Base-by-base conservation (phyloP, 2,797 vertebrate genomes). In the Taenioides sp. region DNA sequence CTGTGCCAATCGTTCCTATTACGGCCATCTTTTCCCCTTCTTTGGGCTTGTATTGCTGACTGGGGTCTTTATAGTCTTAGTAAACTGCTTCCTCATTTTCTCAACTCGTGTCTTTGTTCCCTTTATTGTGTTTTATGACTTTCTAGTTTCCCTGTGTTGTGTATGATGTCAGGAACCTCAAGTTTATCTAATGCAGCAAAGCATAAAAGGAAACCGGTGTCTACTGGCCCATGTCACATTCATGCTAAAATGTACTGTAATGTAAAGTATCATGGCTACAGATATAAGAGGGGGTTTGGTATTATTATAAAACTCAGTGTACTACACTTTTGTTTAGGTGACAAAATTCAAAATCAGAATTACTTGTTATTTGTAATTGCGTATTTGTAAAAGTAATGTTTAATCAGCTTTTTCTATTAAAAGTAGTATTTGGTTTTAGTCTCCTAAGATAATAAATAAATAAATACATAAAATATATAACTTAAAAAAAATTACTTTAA, bases 121-220 rank as follows among this genome's bases (percentile, higher is more conserved):
- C 65, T 62, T 31, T 22, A 2, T 52, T 20, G 27, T 18, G 31
- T n/a, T 55, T 4, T 20, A 16, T 70, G n/a, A 7, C 12, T 58
- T 20, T 50, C 60, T 49, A 25, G 17, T 6, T 20, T 62, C 23
- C 12, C 47, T 11, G 20, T 25, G 50, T 40, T 47, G 34, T 17
- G 68, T 66, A 0, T 12, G 50, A 68, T 52, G 22, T 43, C 63
- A 0, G 69, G 78, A 75, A 80, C 64, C 71, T 55, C 60, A 70
- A n/a, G 75, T 84, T 88, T 83, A 76, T 72, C 65, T 78, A n/a
- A 37, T 64, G 12, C 65, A 80, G 81, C 34, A 76, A 22, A 68
- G 79, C 69, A 82, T 78, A 87, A 86, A 85, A 78, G 54, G 77
- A 83, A 76, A 82, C 75, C 75, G 77, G 74, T 75, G 74, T 72